Evolutionary conservation across 2,888 invertebrate species (phyloP).

Genomic region (Eupithecia insigniata): DNA sequence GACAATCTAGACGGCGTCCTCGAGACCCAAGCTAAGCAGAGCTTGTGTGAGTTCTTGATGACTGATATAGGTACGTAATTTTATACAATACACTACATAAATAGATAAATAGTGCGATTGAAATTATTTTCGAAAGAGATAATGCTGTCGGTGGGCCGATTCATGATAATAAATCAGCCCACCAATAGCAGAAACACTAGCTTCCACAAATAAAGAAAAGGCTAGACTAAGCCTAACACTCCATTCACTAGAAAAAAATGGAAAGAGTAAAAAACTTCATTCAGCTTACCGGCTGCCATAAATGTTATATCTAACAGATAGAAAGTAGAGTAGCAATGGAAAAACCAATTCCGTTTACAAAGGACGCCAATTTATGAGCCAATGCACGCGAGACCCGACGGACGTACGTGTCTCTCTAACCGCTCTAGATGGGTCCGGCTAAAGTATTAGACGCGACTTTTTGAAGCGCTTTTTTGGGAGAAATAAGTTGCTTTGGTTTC

Average conservation of each 20-base stretch:
- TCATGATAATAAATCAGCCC: not conserved
- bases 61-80: too few relatives aligned
- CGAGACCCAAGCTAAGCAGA: too few relatives aligned
- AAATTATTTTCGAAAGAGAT: too few relatives aligned
- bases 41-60: too few relatives aligned
- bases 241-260: not conserved
- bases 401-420: conserved; percentile 36
- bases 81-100: too few relatives aligned
- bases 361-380: conserved; percentile 71
- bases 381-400: conserved; percentile 55
- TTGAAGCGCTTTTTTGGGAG: not conserved
- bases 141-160: too few relatives aligned
- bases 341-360: conserved; percentile 75
- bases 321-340: conserved; percentile 58
- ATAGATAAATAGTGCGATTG: too few relatives aligned
- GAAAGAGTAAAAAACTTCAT: conserved; percentile 28
- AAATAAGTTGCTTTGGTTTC: not conserved
- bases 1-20: too few relatives aligned
- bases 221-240: not conserved
- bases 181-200: not conserved
- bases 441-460: conserved; percentile 3
- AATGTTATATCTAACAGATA: conserved; percentile 49
- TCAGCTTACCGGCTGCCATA: conserved; percentile 33
- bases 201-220: not conserved
- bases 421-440: conserved; percentile 3